Evolutionary conservation across 1,140 invertebrate genomes (phyloP).

Genomic region (Drosophila baimaii): DNA sequence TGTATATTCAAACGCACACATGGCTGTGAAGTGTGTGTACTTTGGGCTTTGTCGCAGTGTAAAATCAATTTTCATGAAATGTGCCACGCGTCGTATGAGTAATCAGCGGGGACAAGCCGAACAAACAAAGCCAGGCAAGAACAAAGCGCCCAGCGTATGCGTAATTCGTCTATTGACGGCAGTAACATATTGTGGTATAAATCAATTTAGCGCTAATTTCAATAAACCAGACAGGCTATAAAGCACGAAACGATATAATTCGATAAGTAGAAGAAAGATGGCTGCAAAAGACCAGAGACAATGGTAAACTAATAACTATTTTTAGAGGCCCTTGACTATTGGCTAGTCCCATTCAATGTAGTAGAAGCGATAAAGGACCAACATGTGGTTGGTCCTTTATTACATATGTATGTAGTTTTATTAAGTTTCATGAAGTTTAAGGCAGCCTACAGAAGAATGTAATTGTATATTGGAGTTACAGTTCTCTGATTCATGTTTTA

Average conservation of each 20-base stretch:
- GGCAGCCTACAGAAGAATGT: too few species aligned
- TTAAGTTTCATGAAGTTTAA: background rate
- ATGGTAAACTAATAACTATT: conserved; percentile 4
- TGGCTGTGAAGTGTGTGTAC: conserved; percentile 15
- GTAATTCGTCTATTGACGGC: conserved; percentile 34
- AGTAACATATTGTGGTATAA: conserved; percentile 72
- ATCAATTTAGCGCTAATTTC: conserved; percentile 79
- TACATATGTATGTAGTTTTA: background rate
- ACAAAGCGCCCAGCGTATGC: conserved; percentile 29
- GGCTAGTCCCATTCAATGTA: background rate
- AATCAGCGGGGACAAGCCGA: conserved; percentile 62
- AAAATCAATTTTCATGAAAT: conserved; percentile 82
- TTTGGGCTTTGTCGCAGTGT: conserved; percentile 68
- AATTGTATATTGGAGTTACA: too few species aligned
- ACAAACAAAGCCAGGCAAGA: conserved; percentile 49
- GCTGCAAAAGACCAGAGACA: conserved; percentile 4
- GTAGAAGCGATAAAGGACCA: background rate
- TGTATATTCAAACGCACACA: conserved; percentile 19
- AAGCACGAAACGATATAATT: conserved; percentile 38
- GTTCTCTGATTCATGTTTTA: background rate
- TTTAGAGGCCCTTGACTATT: conserved; percentile 7
- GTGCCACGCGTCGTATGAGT: conserved; percentile 74
- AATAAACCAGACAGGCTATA: conserved; percentile 62
- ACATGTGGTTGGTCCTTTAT: background rate
- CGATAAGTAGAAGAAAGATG: conserved; percentile 22